Evolutionary conservation across 1,140 invertebrate species (phyloP).

Genomic region (Capitella teleta): DNA sequence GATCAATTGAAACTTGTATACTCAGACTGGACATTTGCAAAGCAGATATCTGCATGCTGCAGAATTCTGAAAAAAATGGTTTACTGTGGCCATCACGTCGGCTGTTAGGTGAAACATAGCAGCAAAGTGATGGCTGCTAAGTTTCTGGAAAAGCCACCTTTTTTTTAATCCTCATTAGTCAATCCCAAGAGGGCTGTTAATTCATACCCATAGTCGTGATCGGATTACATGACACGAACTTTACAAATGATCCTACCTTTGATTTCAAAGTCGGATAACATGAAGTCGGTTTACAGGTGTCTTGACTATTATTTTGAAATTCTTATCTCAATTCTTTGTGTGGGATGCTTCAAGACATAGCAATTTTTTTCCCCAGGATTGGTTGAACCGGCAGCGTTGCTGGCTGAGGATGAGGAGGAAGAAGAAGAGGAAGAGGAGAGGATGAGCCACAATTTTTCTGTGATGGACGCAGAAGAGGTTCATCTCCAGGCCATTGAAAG

Average conservation of each 20-base stretch:
- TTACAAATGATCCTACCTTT: background rate
- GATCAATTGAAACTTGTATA: background rate
- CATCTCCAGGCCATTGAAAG: constrained; percentile 41
- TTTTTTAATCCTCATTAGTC: too few species aligned
- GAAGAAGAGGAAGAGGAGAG: too few species aligned
- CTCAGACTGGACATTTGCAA: background rate
- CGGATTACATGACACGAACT: too few species aligned
- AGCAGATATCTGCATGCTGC: background rate
- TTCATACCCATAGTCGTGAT: too few species aligned
- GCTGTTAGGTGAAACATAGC: background rate
- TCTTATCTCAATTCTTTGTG: background rate
- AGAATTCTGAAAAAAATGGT: background rate
- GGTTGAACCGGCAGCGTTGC: background rate
- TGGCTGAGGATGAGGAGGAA: background rate
- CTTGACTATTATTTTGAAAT: background rate
- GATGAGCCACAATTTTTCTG: constrained; percentile 15
- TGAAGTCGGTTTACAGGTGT: background rate
- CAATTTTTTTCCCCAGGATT: background rate
- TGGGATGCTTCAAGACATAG: background rate
- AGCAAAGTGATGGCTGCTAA: too few species aligned
- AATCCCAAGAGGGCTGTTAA: too few species aligned
- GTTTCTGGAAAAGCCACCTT: too few species aligned
- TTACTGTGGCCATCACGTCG: background rate
- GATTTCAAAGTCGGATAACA: background rate
- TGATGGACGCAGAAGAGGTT: constrained; percentile 27